Evolutionary conservation across 2,113 vertebrate species (phyloP), one percentile per base, ranked within the genome.

Genomic region (Lucifuga dentata): DNA sequence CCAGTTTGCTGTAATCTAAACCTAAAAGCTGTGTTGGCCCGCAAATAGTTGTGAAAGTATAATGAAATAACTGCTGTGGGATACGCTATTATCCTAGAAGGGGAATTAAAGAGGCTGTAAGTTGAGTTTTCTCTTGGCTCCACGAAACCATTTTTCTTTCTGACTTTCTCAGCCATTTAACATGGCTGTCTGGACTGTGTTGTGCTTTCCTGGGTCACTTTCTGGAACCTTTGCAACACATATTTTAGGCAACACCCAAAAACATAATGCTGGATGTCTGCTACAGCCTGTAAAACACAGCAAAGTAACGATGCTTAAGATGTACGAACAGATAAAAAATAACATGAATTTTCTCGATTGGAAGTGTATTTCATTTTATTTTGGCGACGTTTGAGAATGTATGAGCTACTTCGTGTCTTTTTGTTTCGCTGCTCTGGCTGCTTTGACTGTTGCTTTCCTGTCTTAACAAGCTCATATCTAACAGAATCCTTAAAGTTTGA

Each of bases 171-270:
- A n/a, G n/a, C n/a, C n/a, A n/a, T n/a, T n/a, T n/a, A n/a, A n/a
- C n/a, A n/a, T n/a, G n/a, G n/a, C 8, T 19, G 17, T 67, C 61
- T 72, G 51, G 32, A 11, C 20, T 44, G 13, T 32, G n/a, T 38
- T 44, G 21, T 52, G 39, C 55, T 78, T 51, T 53, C 44, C 33
- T 76, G 0, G n/a, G n/a, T n/a, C n/a, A n/a, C n/a, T n/a, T 24
- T 45, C 21, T 60, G 51, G 52, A 58, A 32, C 13, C 11, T 45
- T 15, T 17, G 55, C 16, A 58, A 43, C 33, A 67, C 57, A 49
- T 19, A 40, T 35, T 80, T 77, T 44, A 64, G 59, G 24, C 52
- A 75, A 65, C 49, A 73, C 50, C 48, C 45, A 66, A 23, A 62
- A 15, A 38, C 33, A 44, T 44, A 16, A 26, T 57, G 41, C 46